Base-by-base conservation (phyloP, 2,113 vertebrate species). In the Aptenodytes forsteri region DNA sequence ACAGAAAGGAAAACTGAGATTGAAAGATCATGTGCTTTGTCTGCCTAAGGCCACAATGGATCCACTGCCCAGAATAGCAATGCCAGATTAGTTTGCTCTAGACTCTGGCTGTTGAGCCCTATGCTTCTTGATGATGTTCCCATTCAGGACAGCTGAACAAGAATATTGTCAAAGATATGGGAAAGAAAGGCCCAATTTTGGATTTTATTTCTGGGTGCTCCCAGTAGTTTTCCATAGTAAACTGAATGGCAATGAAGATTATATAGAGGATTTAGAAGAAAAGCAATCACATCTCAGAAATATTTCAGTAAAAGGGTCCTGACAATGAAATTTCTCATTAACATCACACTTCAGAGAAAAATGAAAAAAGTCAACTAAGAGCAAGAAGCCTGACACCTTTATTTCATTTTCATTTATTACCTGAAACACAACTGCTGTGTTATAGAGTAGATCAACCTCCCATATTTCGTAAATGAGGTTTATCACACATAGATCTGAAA, bases 1-100 rank as follows among this genome's bases (percentile, higher is more conserved):
- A 88, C 64, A 83, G 79, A 92, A 90, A 89, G 44, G 30, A 73
- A 96, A 95, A 83, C 25, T 70, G 67, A 94, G 80, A 92, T 38
- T 73, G 65, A 95, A 95, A 97, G 71, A 78, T 89, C 80, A 72
- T 44, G 16, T 40, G 52, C 27, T 59, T 59, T 61, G n/a, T n/a
- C 59, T 90, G 67, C 55, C 44, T 76, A 86, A 92, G n/a, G 50
- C 62, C 71, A 90, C 61, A 79, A 96, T 82, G 40, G 18, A 89
- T 79, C 56, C 44, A 76, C 49, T 90, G 52, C 62, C 56, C 73
- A 69, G 52, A 84, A 87, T 0, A 92, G 40, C 56, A 87, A 23
- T 69, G 65, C 16, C 61, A 89, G 77, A 85, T 79, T 79, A 91
- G 36, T 64, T 85, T 92, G 40, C 54, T 87, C 49, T 65, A 89